These are phyloP conservation scores for Pemphigus obesinymphae DNA, from an alignment of 1,140 invertebrate genomes.

Conservation along the genomic window DNA sequence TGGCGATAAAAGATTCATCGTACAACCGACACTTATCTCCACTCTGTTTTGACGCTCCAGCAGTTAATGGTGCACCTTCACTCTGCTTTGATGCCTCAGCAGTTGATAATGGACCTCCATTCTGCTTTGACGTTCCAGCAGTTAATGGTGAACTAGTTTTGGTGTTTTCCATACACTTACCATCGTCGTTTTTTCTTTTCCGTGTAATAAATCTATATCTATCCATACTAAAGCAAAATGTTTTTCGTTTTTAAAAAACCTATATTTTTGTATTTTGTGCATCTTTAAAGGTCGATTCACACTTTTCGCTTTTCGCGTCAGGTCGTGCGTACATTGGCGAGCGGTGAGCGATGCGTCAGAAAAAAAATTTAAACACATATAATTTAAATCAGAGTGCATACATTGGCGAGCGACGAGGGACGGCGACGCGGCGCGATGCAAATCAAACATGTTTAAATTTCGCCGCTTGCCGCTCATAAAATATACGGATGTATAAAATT, in stretches of 20 bases:
- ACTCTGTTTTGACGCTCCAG: not conserved
- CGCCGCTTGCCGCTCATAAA: not conserved
- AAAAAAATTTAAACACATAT: no score
- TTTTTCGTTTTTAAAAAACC: no score
- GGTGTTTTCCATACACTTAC: not conserved
- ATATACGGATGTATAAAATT: no score
- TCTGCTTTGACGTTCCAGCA: not conserved
- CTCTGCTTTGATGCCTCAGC: not conserved
- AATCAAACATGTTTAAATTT: not conserved
- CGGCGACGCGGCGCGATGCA: not conserved
- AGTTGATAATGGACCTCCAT: no score
- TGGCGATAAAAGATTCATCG: not conserved
- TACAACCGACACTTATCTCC: not conserved
- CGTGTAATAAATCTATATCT: constrained; percentile 12
- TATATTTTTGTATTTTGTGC: no score
- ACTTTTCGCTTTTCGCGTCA: no score
- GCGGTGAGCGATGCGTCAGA: no score
- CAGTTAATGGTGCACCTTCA: not conserved
- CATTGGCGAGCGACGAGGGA: no score
- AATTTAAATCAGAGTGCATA: no score
- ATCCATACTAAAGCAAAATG: not conserved
- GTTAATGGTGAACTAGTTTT: not conserved
- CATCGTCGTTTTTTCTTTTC: not conserved
- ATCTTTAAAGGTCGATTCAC: no score
- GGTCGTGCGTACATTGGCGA: no score